Evolutionary conservation across 2,113 vertebrate species (phyloP), one percentile per base, ranked within the genome.

Genomic region (Gallinago media): DNA sequence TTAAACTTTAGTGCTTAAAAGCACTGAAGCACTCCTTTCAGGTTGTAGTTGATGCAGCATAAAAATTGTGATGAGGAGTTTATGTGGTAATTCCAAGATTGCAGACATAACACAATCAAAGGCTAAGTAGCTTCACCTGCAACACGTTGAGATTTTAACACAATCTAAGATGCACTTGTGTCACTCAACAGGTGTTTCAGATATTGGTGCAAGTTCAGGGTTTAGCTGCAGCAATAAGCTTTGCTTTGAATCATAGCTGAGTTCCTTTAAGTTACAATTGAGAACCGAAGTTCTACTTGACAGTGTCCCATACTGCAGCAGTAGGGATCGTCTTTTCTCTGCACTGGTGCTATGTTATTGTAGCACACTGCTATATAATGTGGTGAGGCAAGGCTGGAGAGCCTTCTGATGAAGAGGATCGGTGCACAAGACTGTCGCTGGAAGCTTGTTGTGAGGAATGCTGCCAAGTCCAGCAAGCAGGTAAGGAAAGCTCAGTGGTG

Each of bases 11-110:
- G 6, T 81, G 36, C 71, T 84, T 92, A 72, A 85, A 95, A 97
- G 68, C 38, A 74, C 61, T 55, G 40, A 76, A 93, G 42, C 36
- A 92, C 32, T 97, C 46, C 52, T 91, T 66, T 83, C 83, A 94
- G 79, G 32, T 49, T 90, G n/a, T 31, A 61, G 11, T 40, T 71
- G 79, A 67, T 77, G 65, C 21, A 78, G 66, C 27, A 52, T 88
- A 95, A 95, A 84, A 89, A 79, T 80, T 74, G 50, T 75, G 44
- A 78, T 56, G 26, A 71, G n/a, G 10, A 22, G 12, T 80, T 95
- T 87, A 84, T 88, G 80, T 52, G n/a, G 31, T 88, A 80, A 66
- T 66, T 73, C 82, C 89, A 95, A 63, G 84, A 93, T 87, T 94
- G 92, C 8, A 29, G 63, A 70, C 44, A 14, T 46, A 62, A 78